Base-by-base conservation (phyloP, 2,888 invertebrate genomes). In the Synergus umbraculus region DNA sequence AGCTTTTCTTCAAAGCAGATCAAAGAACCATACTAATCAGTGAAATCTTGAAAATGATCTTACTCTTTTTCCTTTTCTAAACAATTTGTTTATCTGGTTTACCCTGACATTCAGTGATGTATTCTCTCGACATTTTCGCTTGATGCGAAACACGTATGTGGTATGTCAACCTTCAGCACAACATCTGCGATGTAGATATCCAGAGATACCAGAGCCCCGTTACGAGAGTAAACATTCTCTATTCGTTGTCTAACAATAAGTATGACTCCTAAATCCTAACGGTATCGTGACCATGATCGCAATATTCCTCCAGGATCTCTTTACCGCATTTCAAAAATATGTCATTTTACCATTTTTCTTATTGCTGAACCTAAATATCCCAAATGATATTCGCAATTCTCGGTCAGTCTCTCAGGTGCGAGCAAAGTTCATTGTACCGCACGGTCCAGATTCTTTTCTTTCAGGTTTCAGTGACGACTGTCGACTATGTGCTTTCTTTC, bases 161-260 rank as follows among this genome's bases (percentile, higher is more conserved):
- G 49, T 69, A 18, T 67, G 54, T 73, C 78, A 69, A 64, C 67
- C 58, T 66, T 65, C 60, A 66, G 22, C 22, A 65, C 76, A 82
- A 79, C 79, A 82, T 79, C 79, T 79, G 82, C 54, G 78, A 65
- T 77, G 64, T 54, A 76, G 67, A 78, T 82, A 82, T 82, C 78
- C 73, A 77, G 60, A 80, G 67, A 60, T 64, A 37, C 13, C 58
- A 78, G 44, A 76, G 67, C 63, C 78, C 83, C 83, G 83, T 83
- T 83, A 83, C 66, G 60, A 65, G 78, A 78, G 77, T 76, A 79
- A 82, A 81, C 79, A 79, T 65, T 67, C 78, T 78, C 69, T 64
- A 81, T 83, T 83, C 81, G 78, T 77, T 54, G 76, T 80, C 81
- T 77, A 78, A 83, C 83, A 83, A 83, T 81, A 83, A 83, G 81